Conservation (phyloP, 2,888 invertebrate species). For the Chalcosyrphus nemorum region DNA sequence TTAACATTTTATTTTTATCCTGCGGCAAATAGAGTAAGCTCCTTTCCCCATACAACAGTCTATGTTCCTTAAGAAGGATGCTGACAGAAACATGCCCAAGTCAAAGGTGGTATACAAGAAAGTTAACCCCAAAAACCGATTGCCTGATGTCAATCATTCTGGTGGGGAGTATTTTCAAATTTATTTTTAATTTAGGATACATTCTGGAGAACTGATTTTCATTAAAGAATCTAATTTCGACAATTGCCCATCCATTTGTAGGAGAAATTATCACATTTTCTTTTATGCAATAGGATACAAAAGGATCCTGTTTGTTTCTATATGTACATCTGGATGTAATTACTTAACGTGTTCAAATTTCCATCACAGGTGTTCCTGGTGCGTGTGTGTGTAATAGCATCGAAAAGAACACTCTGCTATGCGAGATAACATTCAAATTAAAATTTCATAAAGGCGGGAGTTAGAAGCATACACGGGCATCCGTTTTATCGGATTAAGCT, state of each 20-base stretch:
- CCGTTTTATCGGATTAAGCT: conserved; percentile 35
- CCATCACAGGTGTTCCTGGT: conserved; percentile 31
- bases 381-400: background rate
- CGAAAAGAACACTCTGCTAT: background rate
- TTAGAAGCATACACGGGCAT: background rate
- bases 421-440: conserved; percentile 28
- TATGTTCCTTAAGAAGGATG: background rate
- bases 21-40: conserved; percentile 38
- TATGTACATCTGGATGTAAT: background rate
- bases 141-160: background rate
- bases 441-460: conserved; percentile 28
- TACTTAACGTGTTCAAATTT: conserved; percentile 3
- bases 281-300: background rate
- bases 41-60: conserved; percentile 20
- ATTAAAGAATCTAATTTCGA: background rate
- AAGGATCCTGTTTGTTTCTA: background rate
- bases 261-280: background rate
- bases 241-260: background rate
- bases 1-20: conserved; percentile 22
- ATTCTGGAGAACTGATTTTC: too few species aligned
- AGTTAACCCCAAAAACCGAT: background rate
- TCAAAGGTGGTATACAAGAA: background rate
- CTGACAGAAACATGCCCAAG: background rate
- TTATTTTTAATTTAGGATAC: too few species aligned
- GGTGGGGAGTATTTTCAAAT: background rate